A percentile compares a stretch with the other conserved stretches of the same genome.
phyloP scores from a whole-genome alignment of 2,113 vertebrate species.

The Halcyon senegalensis region DNA sequence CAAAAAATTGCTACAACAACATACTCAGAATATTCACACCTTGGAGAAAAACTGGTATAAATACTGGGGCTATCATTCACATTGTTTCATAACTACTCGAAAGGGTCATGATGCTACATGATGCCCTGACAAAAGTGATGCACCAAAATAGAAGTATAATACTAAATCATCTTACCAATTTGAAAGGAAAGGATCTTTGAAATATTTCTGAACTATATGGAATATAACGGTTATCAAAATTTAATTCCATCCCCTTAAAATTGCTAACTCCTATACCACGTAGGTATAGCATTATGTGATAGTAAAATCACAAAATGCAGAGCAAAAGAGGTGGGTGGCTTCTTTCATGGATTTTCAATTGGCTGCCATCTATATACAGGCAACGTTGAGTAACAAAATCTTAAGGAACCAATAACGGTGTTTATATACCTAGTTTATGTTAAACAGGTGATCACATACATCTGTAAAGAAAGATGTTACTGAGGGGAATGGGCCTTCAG shows the following conservation, averaged over 20 bases:
- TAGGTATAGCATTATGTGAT: background rate
- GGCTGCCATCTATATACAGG: background rate
- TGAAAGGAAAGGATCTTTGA: background rate
- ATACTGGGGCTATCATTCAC: background rate
- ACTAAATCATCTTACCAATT: background rate
- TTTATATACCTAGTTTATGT: background rate
- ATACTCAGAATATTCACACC: background rate
- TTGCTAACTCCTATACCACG: background rate
- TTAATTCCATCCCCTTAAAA: background rate
- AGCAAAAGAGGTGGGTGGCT: background rate
- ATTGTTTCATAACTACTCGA: background rate
- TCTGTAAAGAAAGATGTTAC: background rate
- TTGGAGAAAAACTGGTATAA: background rate
- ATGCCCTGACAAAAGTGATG: background rate
- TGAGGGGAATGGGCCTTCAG: background rate
- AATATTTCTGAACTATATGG: background rate
- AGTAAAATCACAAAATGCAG: background rate
- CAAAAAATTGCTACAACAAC: background rate
- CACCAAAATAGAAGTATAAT: background rate
- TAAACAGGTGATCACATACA: background rate
- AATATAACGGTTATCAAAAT: background rate
- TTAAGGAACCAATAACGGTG: background rate
- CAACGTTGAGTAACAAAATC: background rate
- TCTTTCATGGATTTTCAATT: background rate
- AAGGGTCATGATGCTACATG: background rate